These are phyloP conservation scores for Drosophila atripex DNA, from an alignment of 2,888 invertebrate species.

Conservation along the genomic window DNA sequence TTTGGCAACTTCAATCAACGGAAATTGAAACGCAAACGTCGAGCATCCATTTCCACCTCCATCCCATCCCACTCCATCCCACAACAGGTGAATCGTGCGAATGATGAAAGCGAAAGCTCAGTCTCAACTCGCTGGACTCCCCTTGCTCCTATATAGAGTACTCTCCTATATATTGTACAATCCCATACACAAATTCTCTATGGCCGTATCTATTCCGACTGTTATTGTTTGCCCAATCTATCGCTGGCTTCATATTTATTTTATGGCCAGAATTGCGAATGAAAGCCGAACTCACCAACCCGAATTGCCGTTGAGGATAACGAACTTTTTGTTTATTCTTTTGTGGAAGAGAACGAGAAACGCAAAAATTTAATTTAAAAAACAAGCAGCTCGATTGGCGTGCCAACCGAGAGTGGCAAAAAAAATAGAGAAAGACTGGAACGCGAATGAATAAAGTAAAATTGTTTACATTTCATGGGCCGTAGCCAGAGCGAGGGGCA, in stretches of 20 bases:
- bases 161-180: neutral
- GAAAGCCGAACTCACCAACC: conserved; percentile 43
- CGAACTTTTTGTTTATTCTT: conserved; percentile 57
- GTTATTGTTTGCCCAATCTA: conserved; percentile 52
- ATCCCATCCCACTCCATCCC: too few species aligned
- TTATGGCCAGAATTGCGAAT: conserved; percentile 46
- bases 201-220: conserved; percentile 27
- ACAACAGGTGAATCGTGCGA: conserved; percentile 52
- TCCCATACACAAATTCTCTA: conserved; percentile 10
- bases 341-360: conserved; percentile 19
- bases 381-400: conserved; percentile 66
- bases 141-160: conserved; percentile 9
- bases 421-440: conserved; percentile 9
- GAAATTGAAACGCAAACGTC: conserved; percentile 70
- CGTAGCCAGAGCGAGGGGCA: conserved; percentile 9
- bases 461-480: conserved; percentile 39
- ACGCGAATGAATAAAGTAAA: conserved; percentile 21
- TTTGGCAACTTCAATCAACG: conserved; percentile 70
- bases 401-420: conserved; percentile 35
- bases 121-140: conserved; percentile 11
- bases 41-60: conserved; percentile 23
- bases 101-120: conserved; percentile 49
- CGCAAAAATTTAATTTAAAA: conserved; percentile 68
- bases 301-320: conserved; percentile 27
- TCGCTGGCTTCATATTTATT: conserved; percentile 59